These are phyloP conservation scores for Quadriops clusia DNA, from an alignment of 2,888 invertebrate genomes.

Conservation along the genomic window DNA sequence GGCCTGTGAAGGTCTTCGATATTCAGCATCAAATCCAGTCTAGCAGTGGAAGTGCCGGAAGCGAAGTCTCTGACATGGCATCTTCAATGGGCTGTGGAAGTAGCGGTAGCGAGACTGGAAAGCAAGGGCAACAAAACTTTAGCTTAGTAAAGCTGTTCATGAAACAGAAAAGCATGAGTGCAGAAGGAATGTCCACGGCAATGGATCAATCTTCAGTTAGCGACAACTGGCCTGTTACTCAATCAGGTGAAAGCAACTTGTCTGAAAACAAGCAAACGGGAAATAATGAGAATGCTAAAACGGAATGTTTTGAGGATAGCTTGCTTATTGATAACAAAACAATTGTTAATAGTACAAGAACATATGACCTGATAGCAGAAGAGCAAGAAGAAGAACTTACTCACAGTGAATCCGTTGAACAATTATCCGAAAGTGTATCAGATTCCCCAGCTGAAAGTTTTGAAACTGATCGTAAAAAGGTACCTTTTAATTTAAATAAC, in stretches of 20 bases:
- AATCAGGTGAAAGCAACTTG: conserved; percentile 47
- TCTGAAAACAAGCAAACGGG: conserved; percentile 36
- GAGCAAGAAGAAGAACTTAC: conserved; percentile 43
- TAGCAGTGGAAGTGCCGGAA: conserved; percentile 27
- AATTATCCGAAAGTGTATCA: conserved; percentile 36
- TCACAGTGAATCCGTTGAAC: conserved; percentile 40
- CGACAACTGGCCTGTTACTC: conserved; percentile 64
- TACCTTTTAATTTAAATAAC: conserved; percentile 40
- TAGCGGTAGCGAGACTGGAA: conserved; percentile 23
- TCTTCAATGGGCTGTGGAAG: conserved; percentile 33
- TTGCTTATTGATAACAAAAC: conserved; percentile 31
- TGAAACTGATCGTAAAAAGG: too few species aligned
- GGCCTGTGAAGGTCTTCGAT: conserved; percentile 35
- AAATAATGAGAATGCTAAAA: conserved; percentile 16
- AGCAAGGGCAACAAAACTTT: conserved; percentile 49
- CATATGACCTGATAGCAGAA: conserved; percentile 43
- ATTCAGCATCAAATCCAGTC: conserved; percentile 35
- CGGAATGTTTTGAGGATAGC: conserved; percentile 18
- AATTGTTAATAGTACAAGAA: conserved; percentile 31
- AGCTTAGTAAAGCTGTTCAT: conserved; percentile 80
- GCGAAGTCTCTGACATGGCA: conserved; percentile 34
- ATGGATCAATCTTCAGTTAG: conserved; percentile 59
- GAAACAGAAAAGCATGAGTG: conserved; percentile 77
- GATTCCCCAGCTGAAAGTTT: conserved; percentile 24
- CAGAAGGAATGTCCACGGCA: conserved; percentile 53